A percentile compares a stretch with the other conserved stretches of the same genome.
Evolutionary conservation across 2,888 invertebrate genomes (phyloP).

Genomic region (Plebejus anna): DNA sequence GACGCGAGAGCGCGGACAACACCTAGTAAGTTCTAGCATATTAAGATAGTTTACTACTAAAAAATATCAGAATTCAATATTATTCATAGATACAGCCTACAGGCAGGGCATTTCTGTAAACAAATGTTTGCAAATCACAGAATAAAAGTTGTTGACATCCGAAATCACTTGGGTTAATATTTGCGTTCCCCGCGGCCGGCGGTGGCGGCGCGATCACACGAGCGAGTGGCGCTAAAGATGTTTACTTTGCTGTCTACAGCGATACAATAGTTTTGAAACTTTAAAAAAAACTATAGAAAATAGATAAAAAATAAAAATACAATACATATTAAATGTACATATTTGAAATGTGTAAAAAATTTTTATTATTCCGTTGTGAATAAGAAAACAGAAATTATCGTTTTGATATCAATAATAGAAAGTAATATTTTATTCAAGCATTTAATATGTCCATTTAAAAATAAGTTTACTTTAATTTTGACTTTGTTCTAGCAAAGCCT

Average conservation of each 20-base stretch:
- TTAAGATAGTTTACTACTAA: background rate
- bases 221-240: slow-evolving; percentile 25
- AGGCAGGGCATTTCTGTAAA: background rate
- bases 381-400: no score
- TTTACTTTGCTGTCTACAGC: slow-evolving; percentile 5
- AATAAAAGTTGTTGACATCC: slow-evolving; percentile 22
- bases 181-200: background rate
- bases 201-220: slow-evolving; percentile 8
- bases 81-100: background rate
- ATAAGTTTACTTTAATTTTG: no score
- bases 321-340: no score
- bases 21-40: background rate
- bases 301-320: no score
- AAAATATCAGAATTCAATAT: background rate
- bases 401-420: no score
- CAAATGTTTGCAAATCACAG: slow-evolving; percentile 19
- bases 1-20: no score
- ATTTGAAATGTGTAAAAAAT: no score
- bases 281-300: background rate
- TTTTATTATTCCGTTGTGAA: no score
- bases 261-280: background rate
- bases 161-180: slow-evolving; percentile 21
- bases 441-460: no score
- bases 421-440: no score
- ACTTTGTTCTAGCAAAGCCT: no score